phyloP scores from a whole-genome alignment of 1,140 invertebrate species.

The Proales similis region DNA sequence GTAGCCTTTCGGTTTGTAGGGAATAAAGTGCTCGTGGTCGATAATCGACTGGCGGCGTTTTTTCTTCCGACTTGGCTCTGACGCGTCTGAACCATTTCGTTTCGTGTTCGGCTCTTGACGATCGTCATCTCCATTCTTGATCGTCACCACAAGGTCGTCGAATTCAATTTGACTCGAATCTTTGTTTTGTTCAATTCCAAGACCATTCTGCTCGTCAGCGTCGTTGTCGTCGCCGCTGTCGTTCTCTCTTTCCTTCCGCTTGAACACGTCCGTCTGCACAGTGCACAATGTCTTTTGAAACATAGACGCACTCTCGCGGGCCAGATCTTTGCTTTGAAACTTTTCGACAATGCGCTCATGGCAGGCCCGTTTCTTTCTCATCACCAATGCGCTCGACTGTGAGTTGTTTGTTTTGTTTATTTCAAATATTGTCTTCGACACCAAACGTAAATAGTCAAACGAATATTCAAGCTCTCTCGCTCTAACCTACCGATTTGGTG shows the following conservation, averaged over 20 bases:
- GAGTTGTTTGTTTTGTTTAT: constrained; percentile 20
- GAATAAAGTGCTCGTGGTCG: constrained; percentile 20
- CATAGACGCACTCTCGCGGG: not conserved
- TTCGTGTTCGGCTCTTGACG: not conserved
- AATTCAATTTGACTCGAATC: not conserved
- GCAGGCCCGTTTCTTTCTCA: constrained; percentile 6
- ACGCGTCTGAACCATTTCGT: not conserved
- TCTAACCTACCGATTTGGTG: constrained; percentile 6
- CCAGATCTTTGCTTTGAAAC: constrained; percentile 22
- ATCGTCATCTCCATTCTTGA: constrained; percentile 8
- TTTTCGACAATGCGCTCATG: constrained; percentile 30
- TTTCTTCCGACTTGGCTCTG: not conserved
- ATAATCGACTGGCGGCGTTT: not conserved
- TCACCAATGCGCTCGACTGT: constrained; percentile 7
- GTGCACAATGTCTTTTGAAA: constrained; percentile 32
- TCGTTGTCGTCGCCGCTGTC: not conserved
- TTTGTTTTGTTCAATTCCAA: not conserved
- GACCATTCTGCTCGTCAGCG: too few species aligned
- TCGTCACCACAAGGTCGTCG: constrained; percentile 8
- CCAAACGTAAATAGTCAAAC: not conserved
- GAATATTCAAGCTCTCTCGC: not conserved
- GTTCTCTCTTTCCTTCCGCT: not conserved
- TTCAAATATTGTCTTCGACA: constrained; percentile 34
- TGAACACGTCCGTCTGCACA: constrained; percentile 11
- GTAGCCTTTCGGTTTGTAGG: constrained; percentile 26